Evolutionary conservation across 2,113 vertebrate genomes (phyloP).

Genomic region (Eublepharis macularius): DNA sequence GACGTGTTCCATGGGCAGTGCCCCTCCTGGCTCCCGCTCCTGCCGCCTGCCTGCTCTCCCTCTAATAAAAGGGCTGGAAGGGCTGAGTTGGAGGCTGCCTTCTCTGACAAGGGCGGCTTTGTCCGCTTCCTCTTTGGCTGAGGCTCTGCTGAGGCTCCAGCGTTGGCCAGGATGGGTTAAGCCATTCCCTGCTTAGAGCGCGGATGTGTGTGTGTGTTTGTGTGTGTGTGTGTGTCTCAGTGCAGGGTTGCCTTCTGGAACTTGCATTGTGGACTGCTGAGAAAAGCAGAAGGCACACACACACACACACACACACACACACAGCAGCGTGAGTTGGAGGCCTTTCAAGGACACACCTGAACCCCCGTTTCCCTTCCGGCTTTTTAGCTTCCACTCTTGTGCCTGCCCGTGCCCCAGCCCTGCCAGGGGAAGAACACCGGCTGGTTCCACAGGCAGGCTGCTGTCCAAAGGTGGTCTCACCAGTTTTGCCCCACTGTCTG

Average conservation of each 20-base stretch:
- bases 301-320: rapidly evolving
- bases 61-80: neutral
- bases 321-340: neutral
- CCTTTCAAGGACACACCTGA: neutral
- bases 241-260: too few relatives aligned
- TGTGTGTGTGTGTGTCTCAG: too few relatives aligned
- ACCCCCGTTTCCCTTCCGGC: too few relatives aligned
- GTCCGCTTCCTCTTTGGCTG: neutral
- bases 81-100: neutral
- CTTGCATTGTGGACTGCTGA: neutral
- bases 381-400: neutral
- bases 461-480: too few relatives aligned
- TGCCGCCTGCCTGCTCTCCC: neutral
- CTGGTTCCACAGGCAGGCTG: neutral
- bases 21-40: too few relatives aligned
- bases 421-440: too few relatives aligned
- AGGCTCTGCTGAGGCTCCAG: rapidly evolving
- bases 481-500: too few relatives aligned
- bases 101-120: neutral
- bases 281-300: neutral
- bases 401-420: too few relatives aligned
- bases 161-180: neutral
- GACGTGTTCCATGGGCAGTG: rapidly evolving
- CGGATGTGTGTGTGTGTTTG: too few relatives aligned
- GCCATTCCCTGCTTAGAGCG: rapidly evolving